Evolutionary conservation across 92 coral and sea anemone genomes (phyloP).

Genomic region (Montipora capitata): DNA sequence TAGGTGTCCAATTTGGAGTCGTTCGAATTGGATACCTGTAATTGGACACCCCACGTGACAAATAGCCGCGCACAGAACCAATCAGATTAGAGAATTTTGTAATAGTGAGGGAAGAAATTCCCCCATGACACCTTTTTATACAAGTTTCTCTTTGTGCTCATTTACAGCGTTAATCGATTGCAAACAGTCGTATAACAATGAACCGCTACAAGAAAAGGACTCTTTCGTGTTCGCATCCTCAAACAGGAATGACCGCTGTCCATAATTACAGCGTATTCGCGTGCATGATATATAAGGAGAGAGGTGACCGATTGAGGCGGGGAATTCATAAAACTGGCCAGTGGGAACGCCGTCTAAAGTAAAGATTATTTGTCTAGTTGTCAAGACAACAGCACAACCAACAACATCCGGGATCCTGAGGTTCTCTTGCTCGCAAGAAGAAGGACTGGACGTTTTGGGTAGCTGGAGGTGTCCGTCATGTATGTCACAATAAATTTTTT

Average conservation of each 20-base stretch:
- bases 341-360: conserved; percentile 96
- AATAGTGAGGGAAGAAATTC: no score
- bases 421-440: conserved; percentile 78
- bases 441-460: conserved; percentile 76
- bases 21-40: no score
- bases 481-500: conserved; percentile 92
- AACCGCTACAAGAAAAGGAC: conserved; percentile 75
- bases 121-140: neutral
- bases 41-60: no score
- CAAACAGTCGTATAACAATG: conserved; percentile 72
- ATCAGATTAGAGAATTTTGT: neutral
- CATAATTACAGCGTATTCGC: conserved; percentile 93
- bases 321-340: conserved; percentile 82
- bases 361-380: conserved; percentile 92
- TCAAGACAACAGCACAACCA: conserved; percentile 94
- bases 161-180: neutral
- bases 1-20: no score
- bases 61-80: no score
- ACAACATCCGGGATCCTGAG: conserved; percentile 92
- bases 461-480: conserved; percentile 86
- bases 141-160: neutral
- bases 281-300: conserved; percentile 91
- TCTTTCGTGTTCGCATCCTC: conserved; percentile 86
- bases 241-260: conserved; percentile 93
- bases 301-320: conserved; percentile 72